Conservation (phyloP, 2,113 vertebrate species). For the Scopus umbretta region DNA sequence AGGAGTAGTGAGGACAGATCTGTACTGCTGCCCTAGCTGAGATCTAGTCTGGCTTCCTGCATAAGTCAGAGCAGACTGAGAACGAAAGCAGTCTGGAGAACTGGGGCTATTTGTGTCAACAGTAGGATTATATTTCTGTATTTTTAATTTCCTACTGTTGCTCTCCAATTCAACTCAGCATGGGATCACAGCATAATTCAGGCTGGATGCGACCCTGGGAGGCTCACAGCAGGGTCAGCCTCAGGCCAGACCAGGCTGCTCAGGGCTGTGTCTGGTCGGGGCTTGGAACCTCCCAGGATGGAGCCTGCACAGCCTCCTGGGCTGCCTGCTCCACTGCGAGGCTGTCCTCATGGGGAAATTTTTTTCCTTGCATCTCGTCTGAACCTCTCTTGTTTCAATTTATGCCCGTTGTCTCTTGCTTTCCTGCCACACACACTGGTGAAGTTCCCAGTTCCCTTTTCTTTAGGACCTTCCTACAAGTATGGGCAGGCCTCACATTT, state of each 20-base stretch:
- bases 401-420: not conserved
- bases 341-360: not conserved
- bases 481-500: not conserved
- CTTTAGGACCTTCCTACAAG: not conserved
- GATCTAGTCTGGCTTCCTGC: not conserved
- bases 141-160: slow-evolving; percentile 52
- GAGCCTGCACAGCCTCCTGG: not conserved
- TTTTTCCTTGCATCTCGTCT: not conserved
- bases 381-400: not conserved
- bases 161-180: not conserved
- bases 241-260: not conserved
- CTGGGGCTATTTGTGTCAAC: slow-evolving; percentile 7
- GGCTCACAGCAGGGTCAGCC: not conserved
- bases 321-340: not conserved
- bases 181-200: not conserved
- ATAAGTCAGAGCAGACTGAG: not conserved
- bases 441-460: not conserved
- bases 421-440: not conserved
- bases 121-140: slow-evolving; percentile 42
- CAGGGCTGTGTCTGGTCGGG: not conserved
- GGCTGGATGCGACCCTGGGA: not conserved
- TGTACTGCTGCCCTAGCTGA: not conserved
- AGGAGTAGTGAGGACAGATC: not conserved
- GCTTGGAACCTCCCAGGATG: not conserved
- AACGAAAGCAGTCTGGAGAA: not conserved